Conservation (phyloP, 1,140 invertebrate species). For the Pararge aegeria region DNA sequence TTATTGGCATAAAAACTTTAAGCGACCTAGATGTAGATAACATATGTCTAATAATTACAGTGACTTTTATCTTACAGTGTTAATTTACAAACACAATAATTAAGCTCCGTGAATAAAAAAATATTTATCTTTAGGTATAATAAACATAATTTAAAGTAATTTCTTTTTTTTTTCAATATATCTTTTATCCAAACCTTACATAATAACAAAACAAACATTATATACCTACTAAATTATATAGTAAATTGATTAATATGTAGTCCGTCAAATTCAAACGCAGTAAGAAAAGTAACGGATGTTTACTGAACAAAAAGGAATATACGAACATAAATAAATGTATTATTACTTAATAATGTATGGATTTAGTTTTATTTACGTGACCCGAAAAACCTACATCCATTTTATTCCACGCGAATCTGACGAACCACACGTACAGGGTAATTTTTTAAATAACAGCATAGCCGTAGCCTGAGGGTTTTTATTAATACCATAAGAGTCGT, state of each 20-base stretch:
- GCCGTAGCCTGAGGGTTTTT: no score
- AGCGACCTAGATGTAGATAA: slow-evolving; percentile 65
- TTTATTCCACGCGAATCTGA: not conserved
- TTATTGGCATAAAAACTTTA: slow-evolving; percentile 76
- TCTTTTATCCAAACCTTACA: slow-evolving; percentile 40
- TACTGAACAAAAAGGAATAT: no score
- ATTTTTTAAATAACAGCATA: no score
- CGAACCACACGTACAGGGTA: not conserved
- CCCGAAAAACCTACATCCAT: no score
- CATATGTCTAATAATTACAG: slow-evolving; percentile 56
- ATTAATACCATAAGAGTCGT: no score
- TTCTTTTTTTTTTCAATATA: slow-evolving; percentile 60
- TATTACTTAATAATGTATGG: no score
- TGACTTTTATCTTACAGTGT: slow-evolving; percentile 71
- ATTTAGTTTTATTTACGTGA: no score
- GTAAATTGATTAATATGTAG: slow-evolving; percentile 11
- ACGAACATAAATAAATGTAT: no score
- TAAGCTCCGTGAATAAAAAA: slow-evolving; percentile 71
- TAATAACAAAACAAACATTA: slow-evolving; percentile 31
- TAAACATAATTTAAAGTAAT: slow-evolving; percentile 42
- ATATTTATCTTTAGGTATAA: slow-evolving; percentile 54
- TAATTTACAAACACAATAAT: slow-evolving; percentile 65
- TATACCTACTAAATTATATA: slow-evolving; percentile 26
- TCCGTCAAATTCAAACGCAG: slow-evolving; percentile 1
- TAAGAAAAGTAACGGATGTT: no score